Evolutionary conservation across 2,797 vertebrate species (phyloP), one percentile per base, ranked within the genome.

Genomic region (Intellagama lesueurii): DNA sequence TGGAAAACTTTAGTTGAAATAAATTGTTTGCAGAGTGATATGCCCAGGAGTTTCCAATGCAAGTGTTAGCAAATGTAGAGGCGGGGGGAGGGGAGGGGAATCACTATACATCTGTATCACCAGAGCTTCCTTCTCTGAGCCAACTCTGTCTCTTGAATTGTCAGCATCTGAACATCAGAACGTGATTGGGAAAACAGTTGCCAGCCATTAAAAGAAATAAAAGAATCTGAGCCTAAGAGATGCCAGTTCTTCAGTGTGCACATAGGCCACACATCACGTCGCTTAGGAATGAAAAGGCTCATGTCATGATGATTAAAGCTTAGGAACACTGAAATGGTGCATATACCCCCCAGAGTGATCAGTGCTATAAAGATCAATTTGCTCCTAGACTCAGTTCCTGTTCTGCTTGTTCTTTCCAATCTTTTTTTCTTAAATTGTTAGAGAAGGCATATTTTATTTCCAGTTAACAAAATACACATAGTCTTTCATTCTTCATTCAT

Each of bases 1-100:
- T 70, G 52, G 82, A 35, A 66, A 92, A 47, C 9, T 87, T 93
- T 88, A 88, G 75, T 49, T 47, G 84, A 94, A 95, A 93, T 66
- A 75, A 90, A 69, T 52, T 92, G 3, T 84, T 94, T 90, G 35
- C 2, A 5, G 0, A 11, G 35, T 60, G 93, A 81, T 69, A 40
- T 26, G 91, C 11, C 70, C 24, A 40, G 83, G 52, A 88, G 69
- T 91, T 94, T 70, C 88, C 49, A 52, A 83, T 56, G 0, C 0
- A 94, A 92, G 89, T 91, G 17, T 49, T n/a, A 81, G 52, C 9
- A 56, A 56, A 56, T 56, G 11, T 14, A 56, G 52, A 52, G 22
- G 91, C 89, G 88, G 90, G 88, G 83, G 0, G 1, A 90, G 85
- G 22, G 81, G 16, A 1, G 87, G 91, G 90, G 82, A 2, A n/a